Base-by-base conservation (phyloP, 2,888 invertebrate species). In the Poecilobothrus nobilitatus region DNA sequence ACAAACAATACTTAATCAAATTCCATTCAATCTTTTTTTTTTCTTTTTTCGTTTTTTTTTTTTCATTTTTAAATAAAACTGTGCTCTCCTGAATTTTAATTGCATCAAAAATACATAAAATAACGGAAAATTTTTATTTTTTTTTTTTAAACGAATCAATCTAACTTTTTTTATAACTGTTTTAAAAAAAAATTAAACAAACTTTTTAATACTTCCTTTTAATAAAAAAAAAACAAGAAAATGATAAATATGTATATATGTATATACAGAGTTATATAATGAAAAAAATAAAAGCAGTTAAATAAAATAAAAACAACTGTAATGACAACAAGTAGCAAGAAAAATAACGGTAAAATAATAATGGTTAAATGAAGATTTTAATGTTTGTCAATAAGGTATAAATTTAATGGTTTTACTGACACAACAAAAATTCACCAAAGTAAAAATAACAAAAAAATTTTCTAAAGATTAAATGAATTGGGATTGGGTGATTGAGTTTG, bases 321-420 rank as follows among this genome's bases (percentile, higher is more conserved):
- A 53, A n/a, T 53, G 6, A n/a, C 53, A 18, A 53, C 53, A 18
- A 53, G n/a, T 53, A 53, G 15, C 6, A 53, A 53, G 2, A 9
- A 53, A 15, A 18, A 53, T n/a, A 53, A 53, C 41, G 12, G 15
- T 41, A 41, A 18, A 53, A 53, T 53, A 15, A 53, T 53, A 53
- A 53, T 6, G 53, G 15, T 53, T 53, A 53, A 53, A 53, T 53
- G 53, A 53, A 53, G 53, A 53, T 53, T 53, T 53, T 53, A 53
- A 53, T 53, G 53, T 53, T 53, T 18, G 53, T 53, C 53, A 53
- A 53, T 53, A 53, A 53, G 53, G 53, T 53, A 53, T 53, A 53
- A 53, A 53, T 53, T 53, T 53, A 53, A 53, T 15, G 53, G 18
- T 53, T 53, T 12, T 53, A 53, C 18, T 53, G 53, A 53, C 53